phyloP scores from a whole-genome alignment of 1,140 invertebrate species.

The Drosophila littoralis region DNA sequence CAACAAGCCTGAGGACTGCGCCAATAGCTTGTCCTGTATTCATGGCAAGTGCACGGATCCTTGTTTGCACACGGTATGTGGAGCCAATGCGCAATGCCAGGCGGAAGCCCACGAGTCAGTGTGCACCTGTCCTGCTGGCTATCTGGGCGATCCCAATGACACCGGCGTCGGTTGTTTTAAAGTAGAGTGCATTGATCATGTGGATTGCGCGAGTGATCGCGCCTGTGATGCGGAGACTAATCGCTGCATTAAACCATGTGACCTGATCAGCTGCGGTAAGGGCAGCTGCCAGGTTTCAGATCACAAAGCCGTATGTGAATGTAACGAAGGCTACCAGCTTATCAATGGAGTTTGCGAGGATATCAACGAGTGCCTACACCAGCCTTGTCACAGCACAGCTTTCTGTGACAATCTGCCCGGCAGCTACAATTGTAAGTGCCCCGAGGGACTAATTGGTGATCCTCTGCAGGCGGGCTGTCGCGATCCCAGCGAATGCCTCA shows the following conservation, averaged over 20 bases:
- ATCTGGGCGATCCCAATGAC: slow-evolving; percentile 92
- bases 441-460: slow-evolving; percentile 92
- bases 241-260: slow-evolving; percentile 93
- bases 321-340: slow-evolving; percentile 90
- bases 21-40: slow-evolving; percentile 89
- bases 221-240: slow-evolving; percentile 90
- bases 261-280: slow-evolving; percentile 89
- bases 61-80: slow-evolving; percentile 89
- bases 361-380: slow-evolving; percentile 91
- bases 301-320: slow-evolving; percentile 90
- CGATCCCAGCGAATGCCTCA: slow-evolving; percentile 91
- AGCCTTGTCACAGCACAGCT: slow-evolving; percentile 92
- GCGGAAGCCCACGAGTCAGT: slow-evolving; percentile 89
- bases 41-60: slow-evolving; percentile 91
- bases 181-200: slow-evolving; percentile 91
- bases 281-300: slow-evolving; percentile 89
- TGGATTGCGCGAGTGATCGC: slow-evolving; percentile 90
- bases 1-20: slow-evolving; percentile 88
- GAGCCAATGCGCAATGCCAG: slow-evolving; percentile 89
- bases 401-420: slow-evolving; percentile 91
- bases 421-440: slow-evolving; percentile 90
- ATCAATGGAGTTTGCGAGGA: slow-evolving; percentile 90
- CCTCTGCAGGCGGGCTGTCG: slow-evolving; percentile 88
- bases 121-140: slow-evolving; percentile 91
- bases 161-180: slow-evolving; percentile 90